phyloP scores from a whole-genome alignment of 2,113 vertebrate species.

The Eolophus roseicapilla region DNA sequence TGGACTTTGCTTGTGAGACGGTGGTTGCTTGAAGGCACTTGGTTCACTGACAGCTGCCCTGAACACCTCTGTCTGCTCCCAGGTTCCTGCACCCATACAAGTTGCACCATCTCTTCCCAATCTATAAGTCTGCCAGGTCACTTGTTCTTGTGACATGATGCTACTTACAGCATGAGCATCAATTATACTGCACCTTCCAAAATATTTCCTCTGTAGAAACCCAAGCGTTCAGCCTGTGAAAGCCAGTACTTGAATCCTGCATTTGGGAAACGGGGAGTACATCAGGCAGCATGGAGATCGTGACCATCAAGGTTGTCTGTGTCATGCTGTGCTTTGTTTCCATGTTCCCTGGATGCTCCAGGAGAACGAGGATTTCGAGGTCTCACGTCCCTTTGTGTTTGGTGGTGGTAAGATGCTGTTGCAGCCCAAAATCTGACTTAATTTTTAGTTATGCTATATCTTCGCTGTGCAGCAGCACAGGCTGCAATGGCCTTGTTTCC shows the following conservation, averaged over 20 bases:
- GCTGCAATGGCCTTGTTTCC: background rate
- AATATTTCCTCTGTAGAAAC: background rate
- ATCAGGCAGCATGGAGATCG: rapidly evolving
- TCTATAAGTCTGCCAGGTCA: background rate
- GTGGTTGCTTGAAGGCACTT: background rate
- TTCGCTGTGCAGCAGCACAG: background rate
- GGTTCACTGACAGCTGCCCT: background rate
- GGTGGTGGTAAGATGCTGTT: background rate
- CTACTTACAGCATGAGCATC: background rate
- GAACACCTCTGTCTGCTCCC: background rate
- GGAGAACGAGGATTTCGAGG: rapidly evolving
- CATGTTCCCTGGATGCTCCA: rapidly evolving
- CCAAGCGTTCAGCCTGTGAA: background rate
- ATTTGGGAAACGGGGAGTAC: rapidly evolving
- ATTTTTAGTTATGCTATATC: rapidly evolving
- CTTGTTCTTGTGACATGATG: rapidly evolving
- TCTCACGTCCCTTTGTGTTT: rapidly evolving
- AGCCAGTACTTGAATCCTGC: rapidly evolving
- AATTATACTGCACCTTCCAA: rapidly evolving
- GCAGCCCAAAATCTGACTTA: background rate
- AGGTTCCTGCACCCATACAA: rapidly evolving
- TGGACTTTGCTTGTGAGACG: background rate
- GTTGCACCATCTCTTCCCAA: rapidly evolving
- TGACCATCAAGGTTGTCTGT: background rate
- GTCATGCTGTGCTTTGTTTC: background rate